These are phyloP conservation scores for Pantherophis alleghaniensis DNA, from an alignment of 2,797 vertebrate genomes.

Conservation along the genomic window DNA sequence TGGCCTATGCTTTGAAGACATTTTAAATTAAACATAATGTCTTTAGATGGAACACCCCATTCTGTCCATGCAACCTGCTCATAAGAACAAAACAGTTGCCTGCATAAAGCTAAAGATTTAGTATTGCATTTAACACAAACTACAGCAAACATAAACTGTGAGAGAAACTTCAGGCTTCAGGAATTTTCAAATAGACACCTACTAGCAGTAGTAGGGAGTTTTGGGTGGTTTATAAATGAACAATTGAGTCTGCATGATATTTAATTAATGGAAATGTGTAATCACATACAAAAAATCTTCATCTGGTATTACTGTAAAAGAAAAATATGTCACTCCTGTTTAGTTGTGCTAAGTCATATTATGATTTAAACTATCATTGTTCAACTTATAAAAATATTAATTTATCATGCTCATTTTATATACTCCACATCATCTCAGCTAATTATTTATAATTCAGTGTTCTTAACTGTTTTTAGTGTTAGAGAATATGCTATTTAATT, in stretches of 20 bases:
- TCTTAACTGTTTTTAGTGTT: background rate
- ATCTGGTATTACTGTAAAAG: background rate
- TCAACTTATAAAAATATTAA: background rate
- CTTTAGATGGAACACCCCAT: background rate
- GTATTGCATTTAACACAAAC: background rate
- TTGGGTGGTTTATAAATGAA: background rate
- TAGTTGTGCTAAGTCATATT: background rate
- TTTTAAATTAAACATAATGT: background rate
- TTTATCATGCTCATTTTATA: background rate
- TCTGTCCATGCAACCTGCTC: background rate
- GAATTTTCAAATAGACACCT: background rate
- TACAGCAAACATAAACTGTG: too few species aligned
- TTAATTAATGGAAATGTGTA: background rate
- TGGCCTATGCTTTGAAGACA: background rate
- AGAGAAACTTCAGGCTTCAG: background rate
- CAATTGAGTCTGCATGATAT: background rate
- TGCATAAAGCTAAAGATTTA: background rate
- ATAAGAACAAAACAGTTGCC: background rate
- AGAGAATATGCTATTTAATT: slow-evolving; percentile 10
- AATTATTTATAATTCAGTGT: slow-evolving; percentile 8
- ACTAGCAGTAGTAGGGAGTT: background rate
- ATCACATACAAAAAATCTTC: background rate
- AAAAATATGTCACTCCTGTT: background rate
- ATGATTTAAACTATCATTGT: background rate
- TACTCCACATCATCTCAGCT: background rate